Conservation (phyloP, 1,140 invertebrate species). For the Drosophila virilis region DNA sequence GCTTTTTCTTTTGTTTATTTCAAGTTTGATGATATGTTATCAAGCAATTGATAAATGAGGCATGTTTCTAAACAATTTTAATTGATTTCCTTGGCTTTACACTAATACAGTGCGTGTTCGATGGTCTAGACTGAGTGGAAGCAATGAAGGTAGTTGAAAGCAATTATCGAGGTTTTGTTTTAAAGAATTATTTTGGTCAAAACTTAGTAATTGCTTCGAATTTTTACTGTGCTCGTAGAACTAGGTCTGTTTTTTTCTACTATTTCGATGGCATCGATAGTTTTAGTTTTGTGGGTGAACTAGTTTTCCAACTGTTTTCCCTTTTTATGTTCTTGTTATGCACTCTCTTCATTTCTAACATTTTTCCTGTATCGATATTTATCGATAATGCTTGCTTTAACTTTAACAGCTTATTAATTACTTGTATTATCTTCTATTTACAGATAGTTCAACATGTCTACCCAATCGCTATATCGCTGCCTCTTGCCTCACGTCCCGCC, state of each 20-base stretch:
- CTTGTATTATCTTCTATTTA: slow-evolving; percentile 7
- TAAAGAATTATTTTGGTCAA: neutral
- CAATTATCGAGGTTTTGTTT: neutral
- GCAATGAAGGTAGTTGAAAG: no score
- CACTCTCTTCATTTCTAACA: no score
- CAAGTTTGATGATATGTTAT: slow-evolving; percentile 40
- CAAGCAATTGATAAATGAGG: slow-evolving; percentile 32
- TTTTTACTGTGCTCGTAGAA: no score
- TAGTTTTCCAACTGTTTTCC: no score
- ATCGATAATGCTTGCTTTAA: neutral
- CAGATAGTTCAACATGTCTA: slow-evolving; percentile 41
- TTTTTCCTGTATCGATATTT: neutral
- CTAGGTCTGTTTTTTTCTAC: no score
- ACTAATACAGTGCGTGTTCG: slow-evolving; percentile 3
- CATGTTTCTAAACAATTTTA: slow-evolving; percentile 17
- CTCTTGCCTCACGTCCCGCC: slow-evolving; percentile 50
- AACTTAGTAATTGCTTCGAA: no score
- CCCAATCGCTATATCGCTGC: slow-evolving; percentile 8
- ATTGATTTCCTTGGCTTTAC: slow-evolving; percentile 11
- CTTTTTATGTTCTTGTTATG: no score
- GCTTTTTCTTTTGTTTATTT: neutral
- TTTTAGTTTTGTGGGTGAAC: no score
- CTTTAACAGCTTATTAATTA: neutral
- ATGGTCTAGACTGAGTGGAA: neutral
- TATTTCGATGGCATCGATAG: no score